Percentiles rank a stretch among this genome's conserved stretches.
Evolutionary conservation across 2,888 invertebrate species (phyloP).

Genomic region (Litoditis marina): DNA sequence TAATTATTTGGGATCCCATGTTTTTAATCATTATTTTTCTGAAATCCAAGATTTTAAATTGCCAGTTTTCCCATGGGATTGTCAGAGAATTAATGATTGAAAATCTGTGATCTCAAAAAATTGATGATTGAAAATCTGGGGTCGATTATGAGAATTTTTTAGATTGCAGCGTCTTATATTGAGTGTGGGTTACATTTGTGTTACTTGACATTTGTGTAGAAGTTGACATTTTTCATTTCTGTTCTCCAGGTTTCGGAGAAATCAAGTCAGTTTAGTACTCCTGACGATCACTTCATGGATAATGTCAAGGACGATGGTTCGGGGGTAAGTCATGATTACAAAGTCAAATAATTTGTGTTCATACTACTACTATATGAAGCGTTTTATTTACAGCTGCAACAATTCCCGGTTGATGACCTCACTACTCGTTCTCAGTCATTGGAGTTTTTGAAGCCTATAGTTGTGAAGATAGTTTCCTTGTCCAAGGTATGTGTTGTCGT

Average conservation of each 20-base stretch:
- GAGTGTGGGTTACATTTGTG: too few species aligned
- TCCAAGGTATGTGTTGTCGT: constrained; percentile 7
- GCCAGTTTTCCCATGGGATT: too few species aligned
- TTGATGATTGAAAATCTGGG: too few species aligned
- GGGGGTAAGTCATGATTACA: neutral
- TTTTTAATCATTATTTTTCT: too few species aligned
- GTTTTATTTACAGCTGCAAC: neutral
- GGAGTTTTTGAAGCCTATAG: constrained; percentile 23
- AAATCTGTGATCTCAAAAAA: too few species aligned
- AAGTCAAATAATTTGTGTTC: neutral
- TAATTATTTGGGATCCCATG: too few species aligned
- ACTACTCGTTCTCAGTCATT: constrained; percentile 22
- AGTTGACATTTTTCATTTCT: too few species aligned
- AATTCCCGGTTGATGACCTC: constrained; percentile 30
- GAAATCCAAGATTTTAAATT: too few species aligned
- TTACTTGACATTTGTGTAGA: too few species aligned
- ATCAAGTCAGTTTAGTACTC: constrained; percentile 44
- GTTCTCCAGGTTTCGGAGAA: constrained; percentile 16
- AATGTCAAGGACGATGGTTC: constrained; percentile 8
- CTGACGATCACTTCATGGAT: constrained; percentile 37
- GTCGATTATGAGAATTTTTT: too few species aligned
- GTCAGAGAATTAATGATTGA: too few species aligned
- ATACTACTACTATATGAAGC: neutral
- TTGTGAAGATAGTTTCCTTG: constrained; percentile 14
- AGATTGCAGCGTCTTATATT: too few species aligned